phyloP scores from a whole-genome alignment of 2,113 vertebrate species.

The Podilymbus podiceps region DNA sequence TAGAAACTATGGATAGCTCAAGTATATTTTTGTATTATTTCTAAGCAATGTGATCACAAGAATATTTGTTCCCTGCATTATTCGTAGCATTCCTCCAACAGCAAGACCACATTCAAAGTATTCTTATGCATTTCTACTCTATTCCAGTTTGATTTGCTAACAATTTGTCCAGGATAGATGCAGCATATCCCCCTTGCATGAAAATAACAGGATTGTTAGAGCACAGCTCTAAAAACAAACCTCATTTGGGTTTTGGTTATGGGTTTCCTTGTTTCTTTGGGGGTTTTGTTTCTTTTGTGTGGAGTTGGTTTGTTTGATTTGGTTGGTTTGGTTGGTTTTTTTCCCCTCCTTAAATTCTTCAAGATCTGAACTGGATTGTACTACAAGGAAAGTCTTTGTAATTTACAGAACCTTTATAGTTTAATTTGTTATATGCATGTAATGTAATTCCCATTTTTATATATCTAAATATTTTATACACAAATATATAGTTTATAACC shows the following conservation, averaged over 20 bases:
- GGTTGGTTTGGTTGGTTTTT: background rate
- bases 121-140: background rate
- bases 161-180: background rate
- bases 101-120: background rate
- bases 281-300: too few relatives aligned
- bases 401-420: background rate
- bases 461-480: background rate
- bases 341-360: background rate
- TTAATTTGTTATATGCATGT: background rate
- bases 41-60: background rate
- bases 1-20: background rate
- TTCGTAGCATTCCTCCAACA: background rate
- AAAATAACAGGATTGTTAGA: background rate
- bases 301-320: too few relatives aligned
- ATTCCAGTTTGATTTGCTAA: background rate
- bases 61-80: background rate
- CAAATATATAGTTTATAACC: background rate
- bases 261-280: background rate
- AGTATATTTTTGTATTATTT: background rate
- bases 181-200: rapidly evolving
- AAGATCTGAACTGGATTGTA: background rate
- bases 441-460: background rate
- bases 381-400: background rate
- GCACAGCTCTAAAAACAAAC: background rate
- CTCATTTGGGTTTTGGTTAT: background rate